phyloP scores from a whole-genome alignment of 2,888 invertebrate genomes.

The Furcula furcula region DNA sequence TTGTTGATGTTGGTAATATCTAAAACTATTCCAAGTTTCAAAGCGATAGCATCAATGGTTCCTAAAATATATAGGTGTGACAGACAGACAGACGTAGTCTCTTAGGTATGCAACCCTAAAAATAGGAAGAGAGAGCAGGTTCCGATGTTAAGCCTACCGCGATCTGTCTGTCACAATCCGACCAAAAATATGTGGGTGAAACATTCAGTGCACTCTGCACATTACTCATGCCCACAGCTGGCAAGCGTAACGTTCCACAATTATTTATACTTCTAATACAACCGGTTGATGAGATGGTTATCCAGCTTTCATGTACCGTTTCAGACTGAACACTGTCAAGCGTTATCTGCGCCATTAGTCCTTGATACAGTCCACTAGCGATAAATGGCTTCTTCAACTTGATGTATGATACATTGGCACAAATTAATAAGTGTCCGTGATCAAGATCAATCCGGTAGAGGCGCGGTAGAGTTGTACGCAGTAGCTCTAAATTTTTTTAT shows the following conservation, averaged over 20 bases:
- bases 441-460: neutral
- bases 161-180: too few relatives aligned
- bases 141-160: too few relatives aligned
- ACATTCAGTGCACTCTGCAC: too few relatives aligned
- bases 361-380: constrained; percentile 20
- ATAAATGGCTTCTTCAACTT: constrained; percentile 27
- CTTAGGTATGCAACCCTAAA: too few relatives aligned
- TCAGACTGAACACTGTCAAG: constrained; percentile 20
- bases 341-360: constrained; percentile 26
- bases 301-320: constrained; percentile 27
- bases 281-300: constrained; percentile 22
- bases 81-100: too few relatives aligned
- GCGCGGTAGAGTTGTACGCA: neutral
- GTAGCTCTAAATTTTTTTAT: too few relatives aligned
- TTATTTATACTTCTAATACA: constrained; percentile 22
- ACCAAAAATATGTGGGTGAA: too few relatives aligned
- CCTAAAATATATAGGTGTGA: too few relatives aligned
- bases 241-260: constrained; percentile 1
- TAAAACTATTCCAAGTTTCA: too few relatives aligned
- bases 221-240: neutral
- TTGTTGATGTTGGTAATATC: too few relatives aligned
- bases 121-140: too few relatives aligned
- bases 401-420: constrained; percentile 17
- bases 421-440: constrained; percentile 21
- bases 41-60: too few relatives aligned